Evolutionary conservation across 1,140 invertebrate genomes (phyloP).

Genomic region (Vollenhovia emeryi): DNA sequence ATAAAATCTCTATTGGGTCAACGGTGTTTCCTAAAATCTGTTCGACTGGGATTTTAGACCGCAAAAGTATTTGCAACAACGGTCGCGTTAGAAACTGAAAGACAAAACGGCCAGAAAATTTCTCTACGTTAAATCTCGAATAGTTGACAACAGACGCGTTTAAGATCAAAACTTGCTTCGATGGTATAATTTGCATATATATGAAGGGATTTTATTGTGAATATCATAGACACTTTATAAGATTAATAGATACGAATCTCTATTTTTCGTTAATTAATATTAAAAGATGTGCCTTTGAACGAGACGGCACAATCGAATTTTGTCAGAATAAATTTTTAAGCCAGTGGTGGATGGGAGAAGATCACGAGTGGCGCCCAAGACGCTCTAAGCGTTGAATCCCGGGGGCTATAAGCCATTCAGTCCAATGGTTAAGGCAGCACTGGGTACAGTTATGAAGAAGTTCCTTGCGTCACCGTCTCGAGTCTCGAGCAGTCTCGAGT

Average conservation of each 20-base stretch:
- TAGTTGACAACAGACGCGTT: not conserved
- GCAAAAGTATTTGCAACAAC: not conserved
- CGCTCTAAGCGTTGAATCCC: slow-evolving; percentile 30
- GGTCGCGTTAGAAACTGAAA: not conserved
- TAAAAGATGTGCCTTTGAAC: not conserved
- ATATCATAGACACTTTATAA: not conserved
- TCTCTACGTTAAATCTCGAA: not conserved
- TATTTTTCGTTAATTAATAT: not conserved
- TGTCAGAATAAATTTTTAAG: slow-evolving; percentile 4
- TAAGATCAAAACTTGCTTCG: not conserved
- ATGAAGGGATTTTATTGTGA: not conserved
- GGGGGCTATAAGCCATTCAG: slow-evolving; percentile 42
- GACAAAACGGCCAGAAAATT: not conserved
- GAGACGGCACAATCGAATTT: not conserved
- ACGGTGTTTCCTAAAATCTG: slow-evolving; percentile 29
- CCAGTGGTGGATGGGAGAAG: not conserved
- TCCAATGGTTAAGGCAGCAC: slow-evolving; percentile 15
- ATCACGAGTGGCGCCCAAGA: not conserved
- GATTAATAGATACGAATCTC: not conserved
- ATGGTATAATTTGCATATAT: not conserved
- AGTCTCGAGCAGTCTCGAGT: slow-evolving; percentile 21
- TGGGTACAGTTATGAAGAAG: slow-evolving; percentile 45
- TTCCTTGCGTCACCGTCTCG: not conserved
- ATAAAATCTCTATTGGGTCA: not conserved
- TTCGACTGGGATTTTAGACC: not conserved